These are phyloP conservation scores for Ernsta delagoae DNA, from an alignment of 2,888 invertebrate genomes.

Conservation along the genomic window DNA sequence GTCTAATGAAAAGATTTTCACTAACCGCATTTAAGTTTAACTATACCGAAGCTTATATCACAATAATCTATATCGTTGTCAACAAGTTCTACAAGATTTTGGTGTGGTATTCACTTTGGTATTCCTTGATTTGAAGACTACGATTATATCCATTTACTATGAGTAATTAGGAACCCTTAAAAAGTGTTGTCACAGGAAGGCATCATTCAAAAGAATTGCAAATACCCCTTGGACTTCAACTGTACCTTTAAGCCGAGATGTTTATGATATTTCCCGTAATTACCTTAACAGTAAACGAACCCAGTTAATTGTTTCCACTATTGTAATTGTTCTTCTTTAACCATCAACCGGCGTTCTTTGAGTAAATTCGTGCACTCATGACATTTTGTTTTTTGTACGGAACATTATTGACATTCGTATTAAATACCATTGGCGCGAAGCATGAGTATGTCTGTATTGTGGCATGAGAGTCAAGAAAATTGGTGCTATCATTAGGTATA, in stretches of 20 bases:
- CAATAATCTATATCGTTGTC: too few species aligned
- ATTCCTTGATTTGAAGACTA: neutral
- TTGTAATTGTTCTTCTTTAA: slow-evolving; percentile 51
- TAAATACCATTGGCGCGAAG: slow-evolving; percentile 24
- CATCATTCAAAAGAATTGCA: slow-evolving; percentile 56
- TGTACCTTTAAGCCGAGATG: slow-evolving; percentile 62
- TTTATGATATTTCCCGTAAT: slow-evolving; percentile 79
- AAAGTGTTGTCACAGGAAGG: slow-evolving; percentile 61
- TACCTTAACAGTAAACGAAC: slow-evolving; percentile 67
- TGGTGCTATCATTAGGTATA: too few species aligned
- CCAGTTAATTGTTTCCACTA: slow-evolving; percentile 58
- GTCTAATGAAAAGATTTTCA: too few species aligned
- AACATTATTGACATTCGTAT: slow-evolving; percentile 35
- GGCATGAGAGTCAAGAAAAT: too few species aligned
- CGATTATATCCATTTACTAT: neutral
- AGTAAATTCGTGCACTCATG: slow-evolving; percentile 30
- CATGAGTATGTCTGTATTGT: too few species aligned
- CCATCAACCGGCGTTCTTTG: slow-evolving; percentile 29
- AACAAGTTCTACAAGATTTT: too few species aligned
- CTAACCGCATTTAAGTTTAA: too few species aligned
- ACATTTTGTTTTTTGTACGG: slow-evolving; percentile 32
- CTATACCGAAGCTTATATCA: too few species aligned
- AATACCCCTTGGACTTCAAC: slow-evolving; percentile 54
- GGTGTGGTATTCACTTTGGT: neutral
- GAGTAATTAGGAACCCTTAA: slow-evolving; percentile 38